Conservation (phyloP, 2,113 vertebrate species). For the Anolis carolinensis region DNA sequence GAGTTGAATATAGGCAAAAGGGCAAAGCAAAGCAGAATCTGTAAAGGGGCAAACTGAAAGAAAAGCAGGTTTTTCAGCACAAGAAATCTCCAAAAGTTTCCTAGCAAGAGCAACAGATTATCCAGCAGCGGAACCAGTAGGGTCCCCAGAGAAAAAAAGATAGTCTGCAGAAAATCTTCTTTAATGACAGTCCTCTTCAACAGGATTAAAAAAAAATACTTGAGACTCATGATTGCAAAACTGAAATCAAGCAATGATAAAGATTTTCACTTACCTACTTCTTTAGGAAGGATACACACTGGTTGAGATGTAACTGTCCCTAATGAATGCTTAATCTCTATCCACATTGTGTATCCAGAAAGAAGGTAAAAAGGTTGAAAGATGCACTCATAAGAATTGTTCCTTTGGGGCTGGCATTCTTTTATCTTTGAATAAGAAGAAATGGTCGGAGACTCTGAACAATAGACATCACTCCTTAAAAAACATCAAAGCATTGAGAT, state of each 20-base stretch:
- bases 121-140: too few species aligned
- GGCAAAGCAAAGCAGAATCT: too few species aligned
- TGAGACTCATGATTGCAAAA: neutral
- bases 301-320: constrained; percentile 83
- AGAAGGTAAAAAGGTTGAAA: constrained; percentile 83
- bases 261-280: constrained; percentile 81
- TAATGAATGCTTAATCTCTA: constrained; percentile 78
- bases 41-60: too few species aligned
- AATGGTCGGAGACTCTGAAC: constrained; percentile 74
- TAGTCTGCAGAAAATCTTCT: neutral
- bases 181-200: neutral
- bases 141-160: too few species aligned
- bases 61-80: too few species aligned
- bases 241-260: neutral
- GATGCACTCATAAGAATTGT: constrained; percentile 78
- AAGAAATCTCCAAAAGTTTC: too few species aligned
- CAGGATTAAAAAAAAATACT: neutral
- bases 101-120: too few species aligned
- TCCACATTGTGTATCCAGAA: constrained; percentile 91
- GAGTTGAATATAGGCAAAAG: too few species aligned
- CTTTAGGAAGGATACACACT: constrained; percentile 82
- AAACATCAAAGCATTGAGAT: constrained; percentile 37
- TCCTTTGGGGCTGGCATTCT: constrained; percentile 64
- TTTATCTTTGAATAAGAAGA: constrained; percentile 71
- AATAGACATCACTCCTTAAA: constrained; percentile 78